Evolutionary conservation across 2,113 vertebrate species (phyloP).

Genomic region (Apus apus): DNA sequence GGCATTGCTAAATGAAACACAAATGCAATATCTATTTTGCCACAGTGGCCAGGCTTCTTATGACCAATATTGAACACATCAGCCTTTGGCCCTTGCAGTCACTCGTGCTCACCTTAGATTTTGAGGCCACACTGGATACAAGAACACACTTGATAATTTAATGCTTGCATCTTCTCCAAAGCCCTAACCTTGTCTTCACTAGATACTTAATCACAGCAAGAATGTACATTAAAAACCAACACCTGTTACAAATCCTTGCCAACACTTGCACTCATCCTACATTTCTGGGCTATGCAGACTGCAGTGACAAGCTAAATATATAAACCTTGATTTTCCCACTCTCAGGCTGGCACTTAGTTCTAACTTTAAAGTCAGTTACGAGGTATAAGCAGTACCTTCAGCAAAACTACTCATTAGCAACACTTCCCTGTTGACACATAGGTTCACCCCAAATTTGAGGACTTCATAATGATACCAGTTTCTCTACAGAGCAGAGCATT

Average conservation of each 20-base stretch:
- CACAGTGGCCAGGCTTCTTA: neutral
- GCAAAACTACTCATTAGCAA: neutral
- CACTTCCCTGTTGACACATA: neutral
- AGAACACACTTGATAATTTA: neutral
- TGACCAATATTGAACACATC: neutral
- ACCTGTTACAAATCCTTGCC: slow-evolving; percentile 40
- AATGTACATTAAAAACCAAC: neutral
- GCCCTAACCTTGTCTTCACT: neutral
- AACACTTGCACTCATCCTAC: slow-evolving; percentile 6
- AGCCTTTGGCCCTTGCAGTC: neutral
- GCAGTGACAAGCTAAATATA: slow-evolving; percentile 46
- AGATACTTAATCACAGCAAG: slow-evolving; percentile 12
- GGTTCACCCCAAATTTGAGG: neutral
- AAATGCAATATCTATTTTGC: neutral
- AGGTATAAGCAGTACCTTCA: neutral
- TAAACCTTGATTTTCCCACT: neutral
- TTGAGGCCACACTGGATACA: neutral
- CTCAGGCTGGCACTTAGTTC: slow-evolving; percentile 29
- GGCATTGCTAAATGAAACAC: neutral
- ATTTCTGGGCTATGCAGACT: neutral
- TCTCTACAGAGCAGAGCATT: neutral
- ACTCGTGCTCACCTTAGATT: no score
- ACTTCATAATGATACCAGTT: neutral
- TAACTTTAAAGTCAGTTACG: neutral
- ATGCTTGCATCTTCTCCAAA: neutral